These are phyloP conservation scores for Lampris incognitus DNA, from an alignment of 2,113 vertebrate genomes.

Conservation along the genomic window DNA sequence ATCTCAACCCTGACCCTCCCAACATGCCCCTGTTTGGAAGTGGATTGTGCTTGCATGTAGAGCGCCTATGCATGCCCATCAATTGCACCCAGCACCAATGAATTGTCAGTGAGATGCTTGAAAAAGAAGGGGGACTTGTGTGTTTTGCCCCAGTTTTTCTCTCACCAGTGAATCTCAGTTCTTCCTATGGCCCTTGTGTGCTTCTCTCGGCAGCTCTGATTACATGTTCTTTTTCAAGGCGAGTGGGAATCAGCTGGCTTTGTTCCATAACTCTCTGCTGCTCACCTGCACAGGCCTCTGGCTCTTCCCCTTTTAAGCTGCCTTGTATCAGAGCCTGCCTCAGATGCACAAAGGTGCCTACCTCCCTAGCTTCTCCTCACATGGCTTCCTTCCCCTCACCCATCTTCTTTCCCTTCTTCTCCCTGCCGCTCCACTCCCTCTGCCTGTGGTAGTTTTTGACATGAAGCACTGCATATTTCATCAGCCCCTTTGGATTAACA, in stretches of 20 bases:
- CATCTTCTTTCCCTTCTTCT: constrained; percentile 25
- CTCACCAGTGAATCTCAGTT: constrained; percentile 20
- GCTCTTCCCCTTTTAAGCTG: constrained; percentile 32
- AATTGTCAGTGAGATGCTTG: background rate
- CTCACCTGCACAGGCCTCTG: constrained; percentile 35
- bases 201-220: constrained; percentile 42
- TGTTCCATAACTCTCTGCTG: constrained; percentile 43
- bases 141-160: constrained; percentile 6
- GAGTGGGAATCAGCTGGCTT: constrained; percentile 57
- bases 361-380: constrained; percentile 46
- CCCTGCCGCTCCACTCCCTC: constrained; percentile 35
- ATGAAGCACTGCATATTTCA: constrained; percentile 77
- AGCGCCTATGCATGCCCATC: constrained; percentile 21
- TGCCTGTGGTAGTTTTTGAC: constrained; percentile 71
- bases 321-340: constrained; percentile 39
- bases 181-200: background rate
- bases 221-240: constrained; percentile 48
- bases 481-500: constrained; percentile 60
- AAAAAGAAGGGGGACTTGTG: constrained; percentile 5
- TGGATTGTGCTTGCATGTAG: constrained; percentile 29
- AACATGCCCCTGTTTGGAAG: constrained; percentile 4
- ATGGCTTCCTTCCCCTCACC: constrained; percentile 26
- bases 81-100: background rate
- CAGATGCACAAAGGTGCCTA: constrained; percentile 31
- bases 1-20: constrained; percentile 25